phyloP scores from a whole-genome alignment of 2,888 invertebrate genomes.

The Bugula neritina region DNA sequence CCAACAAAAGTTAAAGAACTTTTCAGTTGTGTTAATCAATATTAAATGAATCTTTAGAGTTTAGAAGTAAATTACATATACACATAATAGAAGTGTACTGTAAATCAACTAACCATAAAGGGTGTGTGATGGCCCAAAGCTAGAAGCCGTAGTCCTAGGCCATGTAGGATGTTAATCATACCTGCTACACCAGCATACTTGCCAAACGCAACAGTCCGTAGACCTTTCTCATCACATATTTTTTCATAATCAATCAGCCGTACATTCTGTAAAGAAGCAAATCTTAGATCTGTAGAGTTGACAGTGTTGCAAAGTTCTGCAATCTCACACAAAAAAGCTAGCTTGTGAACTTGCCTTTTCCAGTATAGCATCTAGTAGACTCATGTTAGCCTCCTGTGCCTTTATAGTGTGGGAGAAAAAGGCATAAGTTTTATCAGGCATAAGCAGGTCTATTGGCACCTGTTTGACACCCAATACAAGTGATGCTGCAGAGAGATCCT shows the following conservation, averaged over 20 bases:
- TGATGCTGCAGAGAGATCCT: slow-evolving; percentile 91
- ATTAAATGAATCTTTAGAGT: too few relatives aligned
- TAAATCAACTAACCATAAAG: too few relatives aligned
- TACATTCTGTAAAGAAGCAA: slow-evolving; percentile 71
- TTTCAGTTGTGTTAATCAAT: too few relatives aligned
- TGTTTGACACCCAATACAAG: slow-evolving; percentile 97
- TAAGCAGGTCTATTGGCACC: slow-evolving; percentile 70
- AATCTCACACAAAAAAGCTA: background rate
- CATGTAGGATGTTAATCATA: slow-evolving; percentile 96
- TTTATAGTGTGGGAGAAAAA: slow-evolving; percentile 99
- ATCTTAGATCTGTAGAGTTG: too few relatives aligned
- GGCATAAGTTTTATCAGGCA: slow-evolving; percentile 94
- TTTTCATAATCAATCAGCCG: slow-evolving; percentile 95
- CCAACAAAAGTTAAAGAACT: too few relatives aligned
- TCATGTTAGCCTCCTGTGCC: slow-evolving; percentile 97
- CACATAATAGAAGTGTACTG: too few relatives aligned
- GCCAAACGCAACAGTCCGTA: slow-evolving; percentile 93
- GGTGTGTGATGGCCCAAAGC: slow-evolving; percentile 98
- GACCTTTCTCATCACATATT: slow-evolving; percentile 79
- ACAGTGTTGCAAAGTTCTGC: background rate
- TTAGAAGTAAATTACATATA: too few relatives aligned
- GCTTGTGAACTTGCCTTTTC: slow-evolving; percentile 60
- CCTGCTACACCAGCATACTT: slow-evolving; percentile 98
- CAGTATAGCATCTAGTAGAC: slow-evolving; percentile 85
- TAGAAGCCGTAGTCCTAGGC: slow-evolving; percentile 82